phyloP scores from a whole-genome alignment of 2,888 invertebrate genomes.

The Protonemura montana region DNA sequence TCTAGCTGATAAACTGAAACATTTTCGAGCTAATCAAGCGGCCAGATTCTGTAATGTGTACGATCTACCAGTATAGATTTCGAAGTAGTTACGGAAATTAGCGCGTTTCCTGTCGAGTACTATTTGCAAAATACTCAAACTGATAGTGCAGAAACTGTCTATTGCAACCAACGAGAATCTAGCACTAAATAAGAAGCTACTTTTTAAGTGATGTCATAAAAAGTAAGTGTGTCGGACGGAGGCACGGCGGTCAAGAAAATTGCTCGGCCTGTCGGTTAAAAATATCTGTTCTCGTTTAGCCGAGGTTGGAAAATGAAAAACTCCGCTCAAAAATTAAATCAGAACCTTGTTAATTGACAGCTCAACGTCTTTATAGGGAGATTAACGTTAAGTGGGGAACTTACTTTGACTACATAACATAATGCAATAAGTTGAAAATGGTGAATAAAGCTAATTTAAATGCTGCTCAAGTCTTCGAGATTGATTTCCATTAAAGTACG shows the following conservation, averaged over 20 bases:
- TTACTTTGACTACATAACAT: neutral
- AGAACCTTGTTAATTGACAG: neutral
- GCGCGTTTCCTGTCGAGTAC: neutral
- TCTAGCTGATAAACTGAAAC: too few relatives aligned
- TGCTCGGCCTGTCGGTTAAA: neutral
- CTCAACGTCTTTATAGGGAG: neutral
- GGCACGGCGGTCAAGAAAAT: too few relatives aligned
- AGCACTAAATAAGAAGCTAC: too few relatives aligned
- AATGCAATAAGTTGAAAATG: neutral
- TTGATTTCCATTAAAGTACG: constrained; percentile 26
- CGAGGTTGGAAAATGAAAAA: neutral
- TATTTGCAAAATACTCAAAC: neutral
- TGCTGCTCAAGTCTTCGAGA: constrained; percentile 8
- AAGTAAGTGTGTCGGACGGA: too few relatives aligned
- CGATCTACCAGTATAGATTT: neutral
- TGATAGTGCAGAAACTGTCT: neutral
- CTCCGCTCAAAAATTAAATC: neutral
- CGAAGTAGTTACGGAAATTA: neutral
- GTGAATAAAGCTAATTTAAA: constrained; percentile 17
- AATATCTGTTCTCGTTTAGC: neutral
- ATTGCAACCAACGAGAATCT: too few relatives aligned
- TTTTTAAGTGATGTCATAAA: too few relatives aligned
- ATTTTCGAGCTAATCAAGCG: neutral
- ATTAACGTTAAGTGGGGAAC: constrained; percentile 21
- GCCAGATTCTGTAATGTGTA: neutral